Evolutionary conservation across 2,888 invertebrate genomes (phyloP), one percentile per base, ranked within the genome.

Genomic region (Melanostoma scalare): DNA sequence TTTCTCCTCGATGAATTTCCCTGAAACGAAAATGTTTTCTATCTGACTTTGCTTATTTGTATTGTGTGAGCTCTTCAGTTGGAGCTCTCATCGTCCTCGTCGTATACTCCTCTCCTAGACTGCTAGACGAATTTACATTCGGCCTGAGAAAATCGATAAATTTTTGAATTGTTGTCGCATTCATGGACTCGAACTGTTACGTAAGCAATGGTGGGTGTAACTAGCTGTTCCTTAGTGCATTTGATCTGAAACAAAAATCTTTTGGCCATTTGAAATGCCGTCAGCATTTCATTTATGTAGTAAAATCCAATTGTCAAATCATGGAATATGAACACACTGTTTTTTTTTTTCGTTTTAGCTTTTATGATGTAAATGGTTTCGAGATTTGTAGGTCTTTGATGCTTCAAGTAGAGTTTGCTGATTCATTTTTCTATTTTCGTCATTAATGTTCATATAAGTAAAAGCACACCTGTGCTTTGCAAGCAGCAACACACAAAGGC

Each of bases 91-190:
- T 20, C 0, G 3, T 40, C 9, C 9, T 3, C 10, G 4, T 36
- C 38, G 33, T 10, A 2, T 31, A n/a, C 60, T 31, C 8, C 5
- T 48, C 55, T 50, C 10, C 10, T n/a, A 4, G 52, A 48, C 40
- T 50, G 20, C 8, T 52, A 55, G 61, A 73, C 33, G 68, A 73
- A 82, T 82, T 82, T 82, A 82, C 77, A 81, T 81, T 76, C 46
- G 60, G 48, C 77, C 65, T 44, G 50, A 63, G 76, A 68, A 80
- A 65, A 42, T 36, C 44, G 30, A 75, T 71, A 61, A 38, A 56
- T 73, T 73, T 61, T 42, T 46, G 67, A 50, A 56, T 77, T 71
- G 58, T 46, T 58, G 52, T 65, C 44, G 44, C 55, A 58, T 77
- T 42, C 65, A 72, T 65, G 68, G 72, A 60, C 50, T 63, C 38